Evolutionary conservation across 1,140 invertebrate genomes (phyloP).

Genomic region (Oreohelix idahoensis): DNA sequence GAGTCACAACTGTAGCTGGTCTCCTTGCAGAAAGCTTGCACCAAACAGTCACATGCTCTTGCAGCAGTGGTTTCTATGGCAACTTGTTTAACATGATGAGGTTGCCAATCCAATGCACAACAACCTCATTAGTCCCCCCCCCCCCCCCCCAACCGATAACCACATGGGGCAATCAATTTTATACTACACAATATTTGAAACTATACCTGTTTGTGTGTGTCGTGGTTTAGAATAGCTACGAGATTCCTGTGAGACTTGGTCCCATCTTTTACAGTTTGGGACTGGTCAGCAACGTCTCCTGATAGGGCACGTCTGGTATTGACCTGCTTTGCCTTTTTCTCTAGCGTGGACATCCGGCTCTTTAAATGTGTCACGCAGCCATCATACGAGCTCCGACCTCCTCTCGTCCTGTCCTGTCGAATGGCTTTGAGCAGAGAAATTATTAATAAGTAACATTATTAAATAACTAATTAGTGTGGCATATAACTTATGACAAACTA

Average conservation of each 20-base stretch:
- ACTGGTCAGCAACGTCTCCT: neutral
- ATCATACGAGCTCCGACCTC: constrained; percentile 92
- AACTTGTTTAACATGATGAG: too few relatives aligned
- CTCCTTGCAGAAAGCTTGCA: too few relatives aligned
- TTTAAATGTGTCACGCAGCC: constrained; percentile 67
- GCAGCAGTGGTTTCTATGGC: too few relatives aligned
- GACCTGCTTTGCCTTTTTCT: constrained; percentile 44
- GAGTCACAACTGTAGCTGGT: too few relatives aligned
- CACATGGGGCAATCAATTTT: too few relatives aligned
- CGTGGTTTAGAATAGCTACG: constrained; percentile 62
- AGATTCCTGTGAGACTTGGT: constrained; percentile 55
- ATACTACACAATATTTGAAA: neutral
- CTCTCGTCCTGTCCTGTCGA: constrained; percentile 92
- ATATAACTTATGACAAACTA: too few relatives aligned
- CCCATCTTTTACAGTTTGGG: constrained; percentile 32
- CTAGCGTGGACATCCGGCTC: constrained; percentile 43
- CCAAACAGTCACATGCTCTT: too few relatives aligned
- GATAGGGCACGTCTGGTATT: neutral
- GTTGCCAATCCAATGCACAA: too few relatives aligned
- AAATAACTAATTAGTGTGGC: neutral
- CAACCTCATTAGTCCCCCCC: too few relatives aligned
- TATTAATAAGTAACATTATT: neutral
- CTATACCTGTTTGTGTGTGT: constrained; percentile 38
- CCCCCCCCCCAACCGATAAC: too few relatives aligned
- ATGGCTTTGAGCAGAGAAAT: constrained; percentile 80